These are phyloP conservation scores for Labia minor DNA, from an alignment of 2,888 invertebrate species.

Conservation along the genomic window DNA sequence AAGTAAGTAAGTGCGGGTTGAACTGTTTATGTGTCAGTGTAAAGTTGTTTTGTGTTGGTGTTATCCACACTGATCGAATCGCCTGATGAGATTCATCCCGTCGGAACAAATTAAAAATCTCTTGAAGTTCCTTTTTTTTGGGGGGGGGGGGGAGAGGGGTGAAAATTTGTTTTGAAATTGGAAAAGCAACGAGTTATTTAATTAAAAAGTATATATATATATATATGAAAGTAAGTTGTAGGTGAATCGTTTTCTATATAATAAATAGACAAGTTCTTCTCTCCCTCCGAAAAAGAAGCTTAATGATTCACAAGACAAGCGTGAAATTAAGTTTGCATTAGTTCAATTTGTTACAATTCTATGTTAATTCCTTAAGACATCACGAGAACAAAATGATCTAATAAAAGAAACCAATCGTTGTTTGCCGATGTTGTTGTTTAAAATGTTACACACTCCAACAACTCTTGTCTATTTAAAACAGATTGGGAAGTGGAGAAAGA, in stretches of 20 bases:
- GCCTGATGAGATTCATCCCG: not conserved
- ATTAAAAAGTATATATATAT: constrained; percentile 13
- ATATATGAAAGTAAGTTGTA: constrained; percentile 4
- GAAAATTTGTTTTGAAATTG: not conserved
- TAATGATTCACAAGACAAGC: constrained; percentile 13
- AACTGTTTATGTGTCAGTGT: not conserved
- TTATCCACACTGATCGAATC: not conserved
- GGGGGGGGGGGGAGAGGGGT: not conserved
- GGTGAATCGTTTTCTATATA: constrained; percentile 7
- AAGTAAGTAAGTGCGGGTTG: too few relatives aligned
- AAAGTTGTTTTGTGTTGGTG: not conserved
- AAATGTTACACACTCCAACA: too few relatives aligned
- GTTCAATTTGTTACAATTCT: constrained; percentile 8
- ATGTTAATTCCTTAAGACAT: not conserved
- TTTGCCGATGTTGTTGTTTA: not conserved
- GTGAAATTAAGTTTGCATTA: constrained; percentile 8
- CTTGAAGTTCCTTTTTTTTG: not conserved
- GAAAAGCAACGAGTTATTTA: constrained; percentile 13
- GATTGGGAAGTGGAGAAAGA: too few relatives aligned
- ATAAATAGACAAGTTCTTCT: not conserved
- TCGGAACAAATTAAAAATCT: constrained; percentile 7
- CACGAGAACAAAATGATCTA: not conserved
- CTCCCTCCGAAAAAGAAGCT: not conserved
- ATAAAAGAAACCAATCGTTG: not conserved
- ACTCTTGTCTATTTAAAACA: not conserved